These are phyloP conservation scores for Eupleurogrammus muticus DNA, from an alignment of 2,797 vertebrate genomes.

Conservation along the genomic window DNA sequence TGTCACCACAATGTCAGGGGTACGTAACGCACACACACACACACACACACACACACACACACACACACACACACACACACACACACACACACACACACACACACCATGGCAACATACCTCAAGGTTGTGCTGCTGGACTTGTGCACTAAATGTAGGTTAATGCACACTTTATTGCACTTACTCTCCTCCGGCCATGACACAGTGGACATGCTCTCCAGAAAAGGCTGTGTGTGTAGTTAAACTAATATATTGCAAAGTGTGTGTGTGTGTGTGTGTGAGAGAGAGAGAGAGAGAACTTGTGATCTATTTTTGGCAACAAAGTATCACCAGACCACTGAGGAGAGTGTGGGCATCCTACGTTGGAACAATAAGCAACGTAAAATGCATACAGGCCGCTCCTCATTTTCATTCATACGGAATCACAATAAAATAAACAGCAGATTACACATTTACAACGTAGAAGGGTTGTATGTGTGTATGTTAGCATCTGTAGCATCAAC, in stretches of 20 bases:
- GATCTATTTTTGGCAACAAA: constrained; percentile 68
- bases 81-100: constrained; percentile 4
- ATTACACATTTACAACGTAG: neutral
- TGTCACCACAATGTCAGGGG: constrained; percentile 22
- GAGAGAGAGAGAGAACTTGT: constrained; percentile 14
- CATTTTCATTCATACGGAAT: constrained; percentile 40
- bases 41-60: constrained; percentile 17
- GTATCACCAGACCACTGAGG: constrained; percentile 55
- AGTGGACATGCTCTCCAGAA: constrained; percentile 35
- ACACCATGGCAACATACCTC: constrained; percentile 17
- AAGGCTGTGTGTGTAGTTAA: constrained; percentile 9
- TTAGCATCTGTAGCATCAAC: neutral
- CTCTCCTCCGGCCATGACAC: constrained; percentile 44
- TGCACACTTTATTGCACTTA: constrained; percentile 67
- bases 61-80: constrained; percentile 15
- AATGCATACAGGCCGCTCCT: constrained; percentile 61
- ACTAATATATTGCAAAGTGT: neutral
- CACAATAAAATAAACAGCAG: constrained; percentile 30
- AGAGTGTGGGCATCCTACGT: constrained; percentile 44
- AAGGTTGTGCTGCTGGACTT: constrained; percentile 56
- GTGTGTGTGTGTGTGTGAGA: neutral
- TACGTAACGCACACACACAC: constrained; percentile 1
- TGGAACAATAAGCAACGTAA: constrained; percentile 49
- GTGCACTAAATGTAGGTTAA: constrained; percentile 76
- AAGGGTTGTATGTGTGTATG: neutral